These are phyloP conservation scores for Luehdorfia chinensis DNA, from an alignment of 1,140 invertebrate genomes.

Conservation along the genomic window DNA sequence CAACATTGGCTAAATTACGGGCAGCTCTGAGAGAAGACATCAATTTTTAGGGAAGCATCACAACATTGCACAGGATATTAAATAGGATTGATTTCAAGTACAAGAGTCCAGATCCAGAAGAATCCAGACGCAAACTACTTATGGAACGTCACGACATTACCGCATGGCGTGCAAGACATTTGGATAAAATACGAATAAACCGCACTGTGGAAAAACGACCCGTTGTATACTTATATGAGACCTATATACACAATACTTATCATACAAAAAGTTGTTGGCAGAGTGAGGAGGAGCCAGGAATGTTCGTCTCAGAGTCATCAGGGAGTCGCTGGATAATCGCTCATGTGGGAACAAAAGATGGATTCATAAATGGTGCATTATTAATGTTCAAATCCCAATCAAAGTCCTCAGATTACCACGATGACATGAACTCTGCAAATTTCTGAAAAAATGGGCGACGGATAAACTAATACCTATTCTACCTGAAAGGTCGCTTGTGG, in stretches of 20 bases:
- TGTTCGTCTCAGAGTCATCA: too few species aligned
- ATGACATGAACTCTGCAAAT: constrained; percentile 38
- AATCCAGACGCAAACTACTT: constrained; percentile 26
- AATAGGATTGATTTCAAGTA: constrained; percentile 14
- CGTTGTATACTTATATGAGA: constrained; percentile 26
- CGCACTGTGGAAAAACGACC: constrained; percentile 13
- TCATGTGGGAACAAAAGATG: constrained; percentile 20
- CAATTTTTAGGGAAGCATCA: not conserved
- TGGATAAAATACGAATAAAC: too few species aligned
- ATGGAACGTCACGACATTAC: constrained; percentile 23
- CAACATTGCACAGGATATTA: constrained; percentile 1
- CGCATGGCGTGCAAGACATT: constrained; percentile 16
- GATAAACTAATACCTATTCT: constrained; percentile 35
- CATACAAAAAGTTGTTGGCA: too few species aligned
- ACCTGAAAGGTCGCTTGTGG: constrained; percentile 25
- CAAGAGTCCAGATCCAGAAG: constrained; percentile 15
- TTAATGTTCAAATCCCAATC: constrained; percentile 23
- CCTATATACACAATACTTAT: constrained; percentile 27
- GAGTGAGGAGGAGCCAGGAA: constrained; percentile 20
- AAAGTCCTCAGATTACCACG: constrained; percentile 33
- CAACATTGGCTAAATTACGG: not conserved
- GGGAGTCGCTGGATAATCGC: too few species aligned
- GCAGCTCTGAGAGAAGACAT: not conserved
- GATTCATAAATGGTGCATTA: constrained; percentile 21
- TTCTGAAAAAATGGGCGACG: constrained; percentile 28